phyloP scores from a whole-genome alignment of 2,888 invertebrate species.

The Sepioteuthis lessoniana region DNA sequence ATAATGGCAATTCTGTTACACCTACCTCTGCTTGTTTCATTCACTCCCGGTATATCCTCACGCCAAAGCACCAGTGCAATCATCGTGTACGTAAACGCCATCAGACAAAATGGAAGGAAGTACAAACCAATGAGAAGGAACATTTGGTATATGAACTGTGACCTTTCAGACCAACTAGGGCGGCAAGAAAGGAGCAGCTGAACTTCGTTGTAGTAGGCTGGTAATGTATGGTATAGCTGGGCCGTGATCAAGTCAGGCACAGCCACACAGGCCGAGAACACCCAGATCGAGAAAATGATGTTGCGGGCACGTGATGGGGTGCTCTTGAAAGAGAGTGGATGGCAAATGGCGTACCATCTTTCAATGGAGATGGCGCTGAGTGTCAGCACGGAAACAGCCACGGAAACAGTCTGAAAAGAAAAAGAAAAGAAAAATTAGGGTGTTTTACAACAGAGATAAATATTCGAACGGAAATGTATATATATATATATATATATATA shows the following conservation, averaged over 20 bases:
- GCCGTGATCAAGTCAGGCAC: slow-evolving; percentile 66
- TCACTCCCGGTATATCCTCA: slow-evolving; percentile 62
- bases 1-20: background rate
- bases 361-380: slow-evolving; percentile 93
- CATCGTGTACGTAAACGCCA: slow-evolving; percentile 68
- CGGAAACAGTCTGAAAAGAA: slow-evolving; percentile 87
- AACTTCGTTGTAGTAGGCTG: slow-evolving; percentile 10
- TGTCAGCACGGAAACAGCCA: slow-evolving; percentile 92
- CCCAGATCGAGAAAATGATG: slow-evolving; percentile 88
- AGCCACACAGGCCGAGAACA: slow-evolving; percentile 79
- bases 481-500: too few relatives aligned
- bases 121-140: slow-evolving; percentile 66
- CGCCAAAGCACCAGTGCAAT: slow-evolving; percentile 71
- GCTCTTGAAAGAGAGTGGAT: slow-evolving; percentile 89
- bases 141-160: slow-evolving; percentile 65
- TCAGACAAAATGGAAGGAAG: slow-evolving; percentile 68
- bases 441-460: background rate
- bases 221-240: background rate
- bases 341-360: slow-evolving; percentile 95
- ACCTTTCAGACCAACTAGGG: slow-evolving; percentile 50
- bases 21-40: slow-evolving; percentile 35
- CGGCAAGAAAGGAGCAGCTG: background rate
- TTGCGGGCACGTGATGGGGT: slow-evolving; percentile 87
- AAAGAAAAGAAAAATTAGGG: background rate
- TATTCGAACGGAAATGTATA: background rate